Evolutionary conservation across 37 sponge, comb jelly and placozoan genomes (phyloP), one percentile per base, ranked within the genome.

Genomic region (Beroe forskalii): DNA sequence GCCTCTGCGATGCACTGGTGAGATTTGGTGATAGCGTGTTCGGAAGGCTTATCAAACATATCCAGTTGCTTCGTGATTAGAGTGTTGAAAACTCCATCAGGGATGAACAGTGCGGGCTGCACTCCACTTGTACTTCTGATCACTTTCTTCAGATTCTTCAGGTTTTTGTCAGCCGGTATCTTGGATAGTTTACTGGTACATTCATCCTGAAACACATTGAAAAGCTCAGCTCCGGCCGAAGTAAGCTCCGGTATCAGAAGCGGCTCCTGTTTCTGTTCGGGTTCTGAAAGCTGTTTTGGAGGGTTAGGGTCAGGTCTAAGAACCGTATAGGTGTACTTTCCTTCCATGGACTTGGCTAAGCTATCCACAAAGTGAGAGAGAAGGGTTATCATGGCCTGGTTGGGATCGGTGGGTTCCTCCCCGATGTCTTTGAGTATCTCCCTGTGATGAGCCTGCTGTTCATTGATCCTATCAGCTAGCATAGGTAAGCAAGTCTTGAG

Each of bases 71-170:
- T 91, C 91, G 94, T 96, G 30, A 97, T 96, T 25, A 97, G 90
- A 61, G 96, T 91, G 62, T 97, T 95, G 86, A 97, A 97, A 28
- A 96, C 96, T 76, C 94, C 93, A 67, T 97, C 98, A 1, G 96
- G 95, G 23, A 97, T 93, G 86, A 97, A 97, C 60, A 97, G 93
- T n/a, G 95, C 93, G 24, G 95, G 93, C 62, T 95, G 61, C 12
- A 96, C 96, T 19, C 94, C 96, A 33, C 90, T 92, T 38, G 96
- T 94, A 66, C 95, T 95, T 43, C 91, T 94, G 72, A 97, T 97
- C 40, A 94, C 95, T 32, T 93, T 93, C 24, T 93, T 91, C 35
- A 97, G 91, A 62, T 97, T 95, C 0, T 94, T 61, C 23, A 66
- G 91, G 0, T n/a, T 89, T 38, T 95, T 89, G 0, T 96, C 97